Conservation (phyloP, 2,888 invertebrate species). For the Tenthredo distinguenda region DNA sequence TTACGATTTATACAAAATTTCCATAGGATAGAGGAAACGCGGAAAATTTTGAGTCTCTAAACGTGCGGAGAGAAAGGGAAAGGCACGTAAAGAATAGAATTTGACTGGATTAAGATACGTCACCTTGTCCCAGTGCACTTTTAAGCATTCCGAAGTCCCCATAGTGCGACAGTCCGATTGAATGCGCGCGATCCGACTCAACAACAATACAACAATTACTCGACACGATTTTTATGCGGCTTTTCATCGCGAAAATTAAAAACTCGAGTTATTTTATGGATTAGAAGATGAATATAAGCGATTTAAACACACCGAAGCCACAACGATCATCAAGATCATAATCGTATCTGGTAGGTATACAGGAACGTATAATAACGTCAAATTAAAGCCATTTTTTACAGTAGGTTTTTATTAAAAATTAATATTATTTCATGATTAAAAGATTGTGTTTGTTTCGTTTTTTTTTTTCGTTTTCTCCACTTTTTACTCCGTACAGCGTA, state of each 20-base stretch:
- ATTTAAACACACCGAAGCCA: neutral
- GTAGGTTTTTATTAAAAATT: slow-evolving; percentile 34
- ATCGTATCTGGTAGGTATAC: neutral
- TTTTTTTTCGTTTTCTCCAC: neutral
- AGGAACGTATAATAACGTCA: neutral
- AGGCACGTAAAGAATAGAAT: slow-evolving; percentile 25
- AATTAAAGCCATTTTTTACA: neutral
- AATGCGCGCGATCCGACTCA: neutral
- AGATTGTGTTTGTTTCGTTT: neutral
- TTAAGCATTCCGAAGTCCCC: slow-evolving; percentile 65
- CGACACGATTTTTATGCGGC: neutral
- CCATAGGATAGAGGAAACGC: neutral
- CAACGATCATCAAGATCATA: neutral
- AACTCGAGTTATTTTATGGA: neutral
- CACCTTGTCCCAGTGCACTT: slow-evolving; percentile 67
- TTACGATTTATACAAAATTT: neutral
- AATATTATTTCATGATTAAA: slow-evolving; percentile 33
- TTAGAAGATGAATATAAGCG: no score
- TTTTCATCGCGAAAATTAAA: neutral
- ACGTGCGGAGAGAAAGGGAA: neutral
- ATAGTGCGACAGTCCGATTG: slow-evolving; percentile 58
- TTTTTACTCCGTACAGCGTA: neutral
- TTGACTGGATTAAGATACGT: slow-evolving; percentile 52
- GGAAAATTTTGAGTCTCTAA: neutral
- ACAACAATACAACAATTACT: slow-evolving; percentile 7